These are phyloP conservation scores for Pseudomyrmex concolor DNA, from an alignment of 1,140 invertebrate genomes.

Conservation along the genomic window DNA sequence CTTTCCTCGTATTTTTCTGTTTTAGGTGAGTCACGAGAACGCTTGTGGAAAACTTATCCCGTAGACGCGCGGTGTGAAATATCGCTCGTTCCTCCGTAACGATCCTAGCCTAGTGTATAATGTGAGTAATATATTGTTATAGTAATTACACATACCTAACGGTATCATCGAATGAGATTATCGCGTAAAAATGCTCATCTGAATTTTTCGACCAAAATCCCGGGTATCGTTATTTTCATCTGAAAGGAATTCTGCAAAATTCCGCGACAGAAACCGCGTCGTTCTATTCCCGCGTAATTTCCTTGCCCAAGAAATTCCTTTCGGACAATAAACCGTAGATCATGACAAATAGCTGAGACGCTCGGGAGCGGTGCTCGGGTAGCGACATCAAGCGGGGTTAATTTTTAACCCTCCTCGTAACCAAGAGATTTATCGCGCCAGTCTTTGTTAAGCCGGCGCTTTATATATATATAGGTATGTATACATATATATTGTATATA, in stretches of 20 bases:
- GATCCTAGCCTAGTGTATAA: no score
- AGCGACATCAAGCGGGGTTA: slow-evolving; percentile 69
- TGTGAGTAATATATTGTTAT: slow-evolving; percentile 2
- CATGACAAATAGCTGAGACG: slow-evolving; percentile 70
- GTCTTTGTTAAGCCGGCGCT: slow-evolving; percentile 69
- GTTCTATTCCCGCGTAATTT: slow-evolving; percentile 48
- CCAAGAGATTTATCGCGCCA: slow-evolving; percentile 74
- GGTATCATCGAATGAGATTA: not conserved
- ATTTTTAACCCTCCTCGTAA: slow-evolving; percentile 76
- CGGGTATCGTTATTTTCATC: slow-evolving; percentile 2
- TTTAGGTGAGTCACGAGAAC: not conserved
- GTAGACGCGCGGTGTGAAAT: not conserved
- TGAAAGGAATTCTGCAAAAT: slow-evolving; percentile 35
- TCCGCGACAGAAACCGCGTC: slow-evolving; percentile 14
- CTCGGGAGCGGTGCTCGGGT: not conserved
- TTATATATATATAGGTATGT: slow-evolving; percentile 46
- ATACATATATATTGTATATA: slow-evolving; percentile 23
- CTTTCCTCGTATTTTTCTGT: not conserved
- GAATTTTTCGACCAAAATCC: not conserved
- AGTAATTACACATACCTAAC: not conserved
- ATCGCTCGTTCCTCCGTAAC: not conserved
- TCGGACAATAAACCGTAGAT: slow-evolving; percentile 68
- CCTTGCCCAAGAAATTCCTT: slow-evolving; percentile 52
- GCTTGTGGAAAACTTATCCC: not conserved
- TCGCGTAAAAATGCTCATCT: not conserved